Evolutionary conservation across 2,797 vertebrate genomes (phyloP), one percentile per base, ranked within the genome.

Genomic region (Microchirus variegatus): DNA sequence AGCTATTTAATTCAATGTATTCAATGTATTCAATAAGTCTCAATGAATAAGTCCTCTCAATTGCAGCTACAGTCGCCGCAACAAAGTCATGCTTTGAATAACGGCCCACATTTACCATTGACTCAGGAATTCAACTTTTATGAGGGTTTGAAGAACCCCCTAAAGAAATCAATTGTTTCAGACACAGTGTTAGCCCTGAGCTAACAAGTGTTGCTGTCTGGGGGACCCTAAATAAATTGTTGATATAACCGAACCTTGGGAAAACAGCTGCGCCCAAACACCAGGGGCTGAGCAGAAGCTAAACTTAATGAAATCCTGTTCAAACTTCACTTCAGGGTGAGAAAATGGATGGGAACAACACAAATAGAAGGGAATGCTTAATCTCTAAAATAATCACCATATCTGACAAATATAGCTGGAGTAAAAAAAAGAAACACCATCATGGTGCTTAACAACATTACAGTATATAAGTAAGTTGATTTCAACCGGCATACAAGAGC

Each of bases 241-340:
- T 69, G 60, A 62, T 72, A 62, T 68, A 70, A 75, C 37, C 52
- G 26, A 75, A 81, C 62, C 43, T 48, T 68, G 49, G 61, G 63
- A 65, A 75, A 85, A 75, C 80, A 84, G 72, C 79, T 83, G 78
- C 61, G 83, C 18, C 51, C n/a, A 19, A 78, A 61, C 59, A 77
- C 69, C 37, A 46, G 19, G 41, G 67, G 68, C 59, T 64, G 16
- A 7, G 35, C 18, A 61, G 36, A 12, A 52, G 41, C 11, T 61
- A 67, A 78, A 68, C 31, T 35, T 41, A 22, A 47, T 54, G 36
- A 69, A 66, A 74, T 56, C 54, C 48, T 17, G 31, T 18, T 54
- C 68, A 78, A 76, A 67, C 41, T 57, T 55, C 0, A 59, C 41
- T 63, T 36, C 16, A 48, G 64, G 43, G n/a, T 55, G 16, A 40